These are phyloP conservation scores for Nomada ruficornis DNA, from an alignment of 2,888 invertebrate species.

Conservation along the genomic window DNA sequence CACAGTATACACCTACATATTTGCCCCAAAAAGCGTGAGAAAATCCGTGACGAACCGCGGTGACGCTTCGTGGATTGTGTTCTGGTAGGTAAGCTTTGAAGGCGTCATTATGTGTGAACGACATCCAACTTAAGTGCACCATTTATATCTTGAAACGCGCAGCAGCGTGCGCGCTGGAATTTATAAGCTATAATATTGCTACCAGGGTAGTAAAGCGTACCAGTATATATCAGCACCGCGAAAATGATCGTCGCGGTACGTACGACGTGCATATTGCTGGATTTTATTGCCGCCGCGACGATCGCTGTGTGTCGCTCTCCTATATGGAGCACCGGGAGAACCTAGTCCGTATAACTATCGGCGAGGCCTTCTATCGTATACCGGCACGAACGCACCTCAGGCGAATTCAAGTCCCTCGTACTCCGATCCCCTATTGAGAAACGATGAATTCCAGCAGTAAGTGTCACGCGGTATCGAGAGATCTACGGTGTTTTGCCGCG, in stretches of 20 bases:
- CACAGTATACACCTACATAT: too few relatives aligned
- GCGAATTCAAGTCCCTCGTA: conserved; percentile 38
- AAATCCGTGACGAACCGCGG: conserved; percentile 52
- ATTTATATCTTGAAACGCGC: conserved; percentile 72
- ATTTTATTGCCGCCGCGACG: conserved; percentile 71
- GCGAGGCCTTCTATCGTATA: conserved; percentile 20
- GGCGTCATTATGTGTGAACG: conserved; percentile 78
- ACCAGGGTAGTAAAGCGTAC: conserved; percentile 79
- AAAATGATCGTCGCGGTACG: conserved; percentile 75
- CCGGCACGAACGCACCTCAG: conserved; percentile 30
- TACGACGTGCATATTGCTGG: conserved; percentile 63
- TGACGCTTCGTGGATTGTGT: conserved; percentile 59
- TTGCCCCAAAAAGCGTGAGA: conserved; percentile 37
- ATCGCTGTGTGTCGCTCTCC: conserved; percentile 66
- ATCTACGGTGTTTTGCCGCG: conserved; percentile 24
- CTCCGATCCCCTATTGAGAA: conserved; percentile 45
- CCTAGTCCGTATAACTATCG: conserved; percentile 60
- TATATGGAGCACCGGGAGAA: conserved; percentile 59
- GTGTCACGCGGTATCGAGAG: conserved; percentile 43
- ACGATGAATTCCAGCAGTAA: conserved; percentile 56
- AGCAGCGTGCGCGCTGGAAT: conserved; percentile 75
- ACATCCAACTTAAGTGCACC: conserved; percentile 77
- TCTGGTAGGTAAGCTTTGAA: conserved; percentile 75
- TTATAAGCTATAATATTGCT: conserved; percentile 82
- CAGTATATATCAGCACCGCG: conserved; percentile 76